Conservation (phyloP, 2,888 invertebrate genomes). For the Tipula vernalis region DNA sequence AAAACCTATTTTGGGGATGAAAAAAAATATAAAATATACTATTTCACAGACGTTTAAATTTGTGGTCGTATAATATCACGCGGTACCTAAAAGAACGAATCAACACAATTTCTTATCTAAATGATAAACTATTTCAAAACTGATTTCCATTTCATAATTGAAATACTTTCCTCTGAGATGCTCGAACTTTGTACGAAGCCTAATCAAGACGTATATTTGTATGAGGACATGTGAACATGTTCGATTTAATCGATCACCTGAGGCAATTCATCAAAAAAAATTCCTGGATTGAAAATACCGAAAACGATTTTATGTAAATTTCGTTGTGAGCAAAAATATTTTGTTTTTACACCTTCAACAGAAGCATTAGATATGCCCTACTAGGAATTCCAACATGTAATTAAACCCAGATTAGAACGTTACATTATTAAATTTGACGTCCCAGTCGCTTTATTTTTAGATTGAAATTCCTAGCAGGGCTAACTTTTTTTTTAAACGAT, state of each 20-base stretch:
- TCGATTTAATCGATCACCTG: not conserved
- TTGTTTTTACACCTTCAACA: not conserved
- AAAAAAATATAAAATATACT: not conserved
- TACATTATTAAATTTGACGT: not conserved
- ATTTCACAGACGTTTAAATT: not conserved
- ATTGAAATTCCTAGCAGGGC: not conserved
- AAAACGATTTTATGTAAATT: not conserved
- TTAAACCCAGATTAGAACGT: not conserved
- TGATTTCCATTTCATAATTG: not conserved
- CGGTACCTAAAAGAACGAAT: not conserved
- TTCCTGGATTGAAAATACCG: not conserved
- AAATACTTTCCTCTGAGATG: not conserved
- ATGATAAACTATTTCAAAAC: not conserved
- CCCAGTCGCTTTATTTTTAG: not conserved
- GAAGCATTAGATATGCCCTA: not conserved
- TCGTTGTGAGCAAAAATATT: not conserved
- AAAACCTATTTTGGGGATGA: conserved; percentile 4
- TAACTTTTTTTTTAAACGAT: not conserved
- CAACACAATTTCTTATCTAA: not conserved
- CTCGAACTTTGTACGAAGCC: not conserved
- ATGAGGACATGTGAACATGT: not conserved
- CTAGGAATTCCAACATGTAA: not conserved
- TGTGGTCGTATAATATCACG: not conserved
- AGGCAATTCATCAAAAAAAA: not conserved
- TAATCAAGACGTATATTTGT: not conserved